Conservation (phyloP, 2,797 vertebrate genomes). For the Uromys caudimaculatus region DNA sequence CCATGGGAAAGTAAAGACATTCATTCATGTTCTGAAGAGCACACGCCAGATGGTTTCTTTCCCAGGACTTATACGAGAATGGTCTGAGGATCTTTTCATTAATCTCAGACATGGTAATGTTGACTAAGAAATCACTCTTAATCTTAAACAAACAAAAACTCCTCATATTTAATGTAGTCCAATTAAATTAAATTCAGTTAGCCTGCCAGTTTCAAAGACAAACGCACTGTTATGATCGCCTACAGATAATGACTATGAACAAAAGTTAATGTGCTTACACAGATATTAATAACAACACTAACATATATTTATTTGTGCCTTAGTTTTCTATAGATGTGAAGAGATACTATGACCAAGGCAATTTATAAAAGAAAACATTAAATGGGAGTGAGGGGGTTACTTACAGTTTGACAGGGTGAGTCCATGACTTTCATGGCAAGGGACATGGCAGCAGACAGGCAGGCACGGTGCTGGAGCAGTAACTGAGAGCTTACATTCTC, state of each 20-base stretch:
- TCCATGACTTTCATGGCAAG: background rate
- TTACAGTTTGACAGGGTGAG: too few species aligned
- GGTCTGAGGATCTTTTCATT: conserved; percentile 52
- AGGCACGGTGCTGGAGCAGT: background rate
- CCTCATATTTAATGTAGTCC: conserved; percentile 25
- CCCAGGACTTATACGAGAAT: conserved; percentile 27
- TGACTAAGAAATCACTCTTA: conserved; percentile 59
- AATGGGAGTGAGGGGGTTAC: background rate
- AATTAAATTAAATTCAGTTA: conserved; percentile 60
- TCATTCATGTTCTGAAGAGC: conserved; percentile 44
- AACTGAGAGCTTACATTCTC: background rate
- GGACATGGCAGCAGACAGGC: background rate
- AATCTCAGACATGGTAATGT: conserved; percentile 64
- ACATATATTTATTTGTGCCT: background rate
- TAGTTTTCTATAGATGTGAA: background rate
- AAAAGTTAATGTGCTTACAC: background rate
- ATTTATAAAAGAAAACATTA: background rate
- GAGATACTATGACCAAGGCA: background rate
- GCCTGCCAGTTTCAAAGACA: conserved; percentile 10
- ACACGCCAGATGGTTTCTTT: conserved; percentile 39
- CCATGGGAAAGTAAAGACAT: background rate
- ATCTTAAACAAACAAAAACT: conserved; percentile 29
- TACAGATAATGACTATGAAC: background rate
- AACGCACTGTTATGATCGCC: conserved; percentile 44
- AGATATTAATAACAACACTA: conserved; percentile 29